A percentile compares a stretch with the other conserved stretches of the same genome.
These are phyloP conservation scores for Strigops habroptila DNA, from an alignment of 2,113 vertebrate genomes.

Conservation along the genomic window DNA sequence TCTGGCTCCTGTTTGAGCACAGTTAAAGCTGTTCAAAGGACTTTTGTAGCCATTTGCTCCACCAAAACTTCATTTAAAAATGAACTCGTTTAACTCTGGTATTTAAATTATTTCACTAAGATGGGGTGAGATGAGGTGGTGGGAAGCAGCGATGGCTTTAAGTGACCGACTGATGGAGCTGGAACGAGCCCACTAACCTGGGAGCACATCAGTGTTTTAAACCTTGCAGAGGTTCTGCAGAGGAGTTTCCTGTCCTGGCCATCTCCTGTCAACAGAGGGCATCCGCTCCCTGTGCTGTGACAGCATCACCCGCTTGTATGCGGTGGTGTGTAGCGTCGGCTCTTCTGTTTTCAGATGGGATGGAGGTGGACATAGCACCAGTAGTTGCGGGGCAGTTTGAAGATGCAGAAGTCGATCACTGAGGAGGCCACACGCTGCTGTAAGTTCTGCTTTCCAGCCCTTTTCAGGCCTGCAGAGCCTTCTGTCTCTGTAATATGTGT, in stretches of 20 bases:
- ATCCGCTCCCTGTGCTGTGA: background rate
- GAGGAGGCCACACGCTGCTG: constrained; percentile 61
- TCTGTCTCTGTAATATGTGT: background rate
- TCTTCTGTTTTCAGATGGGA: constrained; percentile 80
- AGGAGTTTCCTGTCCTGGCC: background rate
- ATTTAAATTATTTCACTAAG: background rate
- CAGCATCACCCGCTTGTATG: fast-evolving
- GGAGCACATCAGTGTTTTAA: background rate
- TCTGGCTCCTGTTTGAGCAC: background rate
- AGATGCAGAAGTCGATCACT: constrained; percentile 95
- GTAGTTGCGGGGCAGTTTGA: constrained; percentile 92
- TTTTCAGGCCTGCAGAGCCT: background rate
- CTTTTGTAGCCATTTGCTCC: background rate
- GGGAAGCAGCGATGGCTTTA: fast-evolving
- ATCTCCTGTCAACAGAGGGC: constrained; percentile 33
- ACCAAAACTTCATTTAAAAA: background rate
- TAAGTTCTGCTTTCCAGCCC: constrained; percentile 36
- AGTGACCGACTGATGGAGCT: background rate
- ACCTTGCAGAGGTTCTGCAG: background rate
- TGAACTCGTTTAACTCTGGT: background rate
- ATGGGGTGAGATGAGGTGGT: background rate
- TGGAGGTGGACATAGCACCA: constrained; percentile 89
- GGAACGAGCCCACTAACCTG: background rate
- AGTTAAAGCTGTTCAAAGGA: background rate
- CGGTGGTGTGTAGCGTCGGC: fast-evolving